These are phyloP conservation scores for Punctoribates punctum DNA, from an alignment of 2,888 invertebrate species.

Conservation along the genomic window DNA sequence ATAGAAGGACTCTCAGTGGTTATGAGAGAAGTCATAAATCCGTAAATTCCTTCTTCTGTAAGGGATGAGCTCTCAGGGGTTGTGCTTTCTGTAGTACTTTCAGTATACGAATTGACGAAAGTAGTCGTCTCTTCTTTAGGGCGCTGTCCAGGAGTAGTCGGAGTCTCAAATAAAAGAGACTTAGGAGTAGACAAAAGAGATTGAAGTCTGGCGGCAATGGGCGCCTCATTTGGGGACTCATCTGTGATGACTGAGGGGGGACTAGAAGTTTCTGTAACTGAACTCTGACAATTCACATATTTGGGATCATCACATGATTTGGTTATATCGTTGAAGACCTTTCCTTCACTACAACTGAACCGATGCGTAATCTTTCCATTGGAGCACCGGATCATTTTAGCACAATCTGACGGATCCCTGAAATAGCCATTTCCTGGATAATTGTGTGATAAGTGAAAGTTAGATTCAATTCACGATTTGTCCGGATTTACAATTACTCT, in stretches of 20 bases:
- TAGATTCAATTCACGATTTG: neutral
- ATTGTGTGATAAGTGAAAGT: neutral
- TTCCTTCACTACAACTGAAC: conserved; percentile 33
- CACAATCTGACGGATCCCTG: conserved; percentile 27
- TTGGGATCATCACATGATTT: conserved; percentile 32
- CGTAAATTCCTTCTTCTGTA: no score
- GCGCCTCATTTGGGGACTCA: neutral
- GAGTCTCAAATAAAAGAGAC: neutral
- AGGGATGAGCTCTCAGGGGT: neutral
- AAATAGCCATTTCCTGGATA: conserved; percentile 32
- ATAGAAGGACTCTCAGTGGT: neutral
- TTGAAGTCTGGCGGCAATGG: neutral
- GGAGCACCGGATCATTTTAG: conserved; percentile 30
- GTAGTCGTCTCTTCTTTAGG: neutral
- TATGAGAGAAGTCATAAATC: no score
- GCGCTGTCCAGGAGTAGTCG: neutral
- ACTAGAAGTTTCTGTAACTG: conserved; percentile 25
- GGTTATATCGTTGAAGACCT: conserved; percentile 25
- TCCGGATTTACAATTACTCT: neutral
- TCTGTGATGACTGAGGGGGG: conserved; percentile 17
- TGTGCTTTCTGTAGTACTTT: neutral
- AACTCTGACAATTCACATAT: conserved; percentile 23
- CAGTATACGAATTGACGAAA: no score
- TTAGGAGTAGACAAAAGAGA: neutral
- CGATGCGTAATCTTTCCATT: conserved; percentile 30